Conservation (phyloP, 2,888 invertebrate species). For the Lumbricus terrestris region DNA sequence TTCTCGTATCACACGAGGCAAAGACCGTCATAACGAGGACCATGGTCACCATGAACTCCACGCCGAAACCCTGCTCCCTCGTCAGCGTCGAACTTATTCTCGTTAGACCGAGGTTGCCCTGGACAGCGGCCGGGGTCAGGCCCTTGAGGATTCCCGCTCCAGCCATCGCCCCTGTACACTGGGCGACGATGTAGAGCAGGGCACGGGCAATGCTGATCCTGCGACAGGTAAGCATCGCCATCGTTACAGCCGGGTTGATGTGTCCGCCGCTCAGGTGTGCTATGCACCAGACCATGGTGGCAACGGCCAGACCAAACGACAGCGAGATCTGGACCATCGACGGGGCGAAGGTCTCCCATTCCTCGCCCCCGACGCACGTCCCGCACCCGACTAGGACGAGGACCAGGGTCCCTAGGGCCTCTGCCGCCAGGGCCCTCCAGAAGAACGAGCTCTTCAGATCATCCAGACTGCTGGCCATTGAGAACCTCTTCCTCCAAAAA, state of each 20-base stretch:
- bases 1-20: slow-evolving; percentile 40
- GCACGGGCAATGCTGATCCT: slow-evolving; percentile 69
- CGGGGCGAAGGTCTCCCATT: slow-evolving; percentile 60
- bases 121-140: slow-evolving; percentile 28
- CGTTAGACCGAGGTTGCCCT: slow-evolving; percentile 30
- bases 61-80: slow-evolving; percentile 32
- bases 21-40: slow-evolving; percentile 44
- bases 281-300: slow-evolving; percentile 55
- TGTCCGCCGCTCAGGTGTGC: slow-evolving; percentile 58
- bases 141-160: slow-evolving; percentile 48
- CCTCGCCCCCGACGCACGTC: neutral
- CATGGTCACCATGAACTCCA: slow-evolving; percentile 43
- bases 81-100: slow-evolving; percentile 16
- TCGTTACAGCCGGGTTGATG: slow-evolving; percentile 59
- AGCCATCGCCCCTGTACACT: slow-evolving; percentile 75
- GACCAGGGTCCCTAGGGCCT: slow-evolving; percentile 80
- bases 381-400: slow-evolving; percentile 77
- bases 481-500: neutral
- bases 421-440: slow-evolving; percentile 78
- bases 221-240: slow-evolving; percentile 71
- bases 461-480: slow-evolving; percentile 33
- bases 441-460: slow-evolving; percentile 53
- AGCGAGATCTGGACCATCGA: slow-evolving; percentile 43
- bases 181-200: slow-evolving; percentile 71
- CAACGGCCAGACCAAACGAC: slow-evolving; percentile 55